Evolutionary conservation across 2,888 invertebrate species (phyloP), one percentile per base, ranked within the genome.

Genomic region (Apeira syringaria): DNA sequence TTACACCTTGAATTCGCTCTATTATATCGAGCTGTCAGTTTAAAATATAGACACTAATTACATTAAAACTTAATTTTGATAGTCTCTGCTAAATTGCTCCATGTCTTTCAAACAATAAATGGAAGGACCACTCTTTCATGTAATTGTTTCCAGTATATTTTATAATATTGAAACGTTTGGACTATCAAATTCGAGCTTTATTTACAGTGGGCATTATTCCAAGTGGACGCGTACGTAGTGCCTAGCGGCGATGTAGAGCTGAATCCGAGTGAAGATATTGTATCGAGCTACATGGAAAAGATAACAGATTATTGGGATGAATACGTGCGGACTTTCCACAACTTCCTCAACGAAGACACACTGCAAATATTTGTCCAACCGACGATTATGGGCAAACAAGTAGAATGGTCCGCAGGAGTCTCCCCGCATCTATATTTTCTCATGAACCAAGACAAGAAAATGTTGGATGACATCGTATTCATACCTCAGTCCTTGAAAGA

Each of bases 351-450:
- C 24, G 96, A 97, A 59, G 83, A 92, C 1, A 75, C 90, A 11
- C 94, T 94, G 61, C 90, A 92, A 59, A 92, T 94, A 35, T 97
- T 96, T 61, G 96, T 95, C 2, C 93, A 94, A 92, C 97, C 97
- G 0, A 92, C 94, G 9, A 94, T 97, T 49, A 96, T 97, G 91
- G 95, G 94, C 9, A 94, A 95, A 63, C 92, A 93, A 64, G 95
- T 96, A 57, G 94, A 95, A 27, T 92, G 95, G 70, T 92, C 94
- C 0, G 94, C 94, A 39, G 95, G 95, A 1, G 88, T 91, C 15
- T 93, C 96, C 0, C 96, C 97, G 0, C 92, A 93, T 47, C 80
- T 97, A 18, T 84, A 91, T 25, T 93, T 93, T 58, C 91, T 96
- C 35, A 86, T 97, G 68, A 91, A 92, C 37, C 92, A 93, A 50